Percentiles rank a stretch among this genome's conserved stretches.
phyloP scores from a whole-genome alignment of 2,113 vertebrate genomes.

The Hyperopisus bebe region DNA sequence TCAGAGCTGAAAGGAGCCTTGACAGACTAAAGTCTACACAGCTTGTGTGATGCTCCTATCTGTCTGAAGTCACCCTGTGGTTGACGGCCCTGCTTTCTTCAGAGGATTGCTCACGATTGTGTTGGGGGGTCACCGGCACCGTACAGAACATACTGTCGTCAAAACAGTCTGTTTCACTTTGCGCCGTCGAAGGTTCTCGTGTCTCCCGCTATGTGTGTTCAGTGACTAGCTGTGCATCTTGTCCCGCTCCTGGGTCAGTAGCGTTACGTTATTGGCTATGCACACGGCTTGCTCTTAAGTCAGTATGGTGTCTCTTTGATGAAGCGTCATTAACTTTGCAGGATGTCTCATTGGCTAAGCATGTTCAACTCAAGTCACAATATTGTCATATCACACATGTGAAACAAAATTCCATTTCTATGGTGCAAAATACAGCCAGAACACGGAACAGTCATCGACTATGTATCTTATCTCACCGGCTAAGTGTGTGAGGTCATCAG shows the following conservation, averaged over 20 bases:
- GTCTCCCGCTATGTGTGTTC: background rate
- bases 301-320: background rate
- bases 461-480: background rate
- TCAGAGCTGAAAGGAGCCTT: background rate
- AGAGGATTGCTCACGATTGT: background rate
- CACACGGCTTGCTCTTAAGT: background rate
- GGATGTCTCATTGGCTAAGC: background rate
- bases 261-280: background rate
- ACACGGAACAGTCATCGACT: background rate
- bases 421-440: background rate
- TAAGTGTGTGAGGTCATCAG: background rate
- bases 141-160: background rate
- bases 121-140: background rate
- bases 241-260: background rate
- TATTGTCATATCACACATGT: background rate
- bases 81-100: background rate
- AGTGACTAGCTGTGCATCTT: background rate
- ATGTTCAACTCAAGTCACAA: background rate
- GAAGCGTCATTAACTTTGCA: background rate
- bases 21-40: background rate
- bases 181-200: background rate
- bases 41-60: background rate
- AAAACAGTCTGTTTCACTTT: background rate
- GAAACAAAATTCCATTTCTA: background rate
- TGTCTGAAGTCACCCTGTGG: background rate